A percentile compares a stretch with the other conserved stretches of the same genome.
phyloP scores from a whole-genome alignment of 2,113 vertebrate species.

The Pavo muticus region DNA sequence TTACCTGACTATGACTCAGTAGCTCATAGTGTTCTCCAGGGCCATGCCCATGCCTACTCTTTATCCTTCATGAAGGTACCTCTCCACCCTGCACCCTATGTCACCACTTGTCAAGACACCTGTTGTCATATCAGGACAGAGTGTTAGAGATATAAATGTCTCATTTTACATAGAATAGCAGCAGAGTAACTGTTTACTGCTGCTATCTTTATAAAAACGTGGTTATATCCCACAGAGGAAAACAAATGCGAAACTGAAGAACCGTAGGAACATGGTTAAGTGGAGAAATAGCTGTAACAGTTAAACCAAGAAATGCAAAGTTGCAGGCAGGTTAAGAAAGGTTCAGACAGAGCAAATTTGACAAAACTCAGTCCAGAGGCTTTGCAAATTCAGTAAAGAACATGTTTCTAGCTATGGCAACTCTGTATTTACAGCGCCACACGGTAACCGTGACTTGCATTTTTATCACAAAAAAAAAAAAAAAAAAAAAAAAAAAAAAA shows the following conservation, averaged over 20 bases:
- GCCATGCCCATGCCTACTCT: not conserved
- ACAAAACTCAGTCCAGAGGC: not conserved
- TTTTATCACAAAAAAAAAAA: not conserved
- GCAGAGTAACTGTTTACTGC: not conserved
- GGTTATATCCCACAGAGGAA: not conserved
- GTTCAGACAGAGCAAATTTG: not conserved
- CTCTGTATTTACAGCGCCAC: not conserved
- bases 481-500: not conserved
- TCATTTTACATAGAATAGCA: not conserved
- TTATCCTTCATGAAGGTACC: not conserved
- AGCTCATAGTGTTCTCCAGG: not conserved
- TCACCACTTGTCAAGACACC: not conserved
- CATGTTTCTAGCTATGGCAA: not conserved
- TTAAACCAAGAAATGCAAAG: not conserved
- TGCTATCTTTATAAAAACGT: not conserved
- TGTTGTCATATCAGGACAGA: not conserved
- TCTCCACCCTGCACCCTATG: accelerated
- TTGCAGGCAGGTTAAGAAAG: not conserved
- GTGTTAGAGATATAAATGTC: not conserved
- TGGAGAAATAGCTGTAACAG: not conserved
- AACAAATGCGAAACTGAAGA: not conserved
- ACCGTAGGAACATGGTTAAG: not conserved
- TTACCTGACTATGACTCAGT: not conserved
- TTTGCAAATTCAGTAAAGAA: not conserved
- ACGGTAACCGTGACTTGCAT: not conserved